phyloP scores from a whole-genome alignment of 2,797 vertebrate species.

The Chiroxiphia lanceolata region DNA sequence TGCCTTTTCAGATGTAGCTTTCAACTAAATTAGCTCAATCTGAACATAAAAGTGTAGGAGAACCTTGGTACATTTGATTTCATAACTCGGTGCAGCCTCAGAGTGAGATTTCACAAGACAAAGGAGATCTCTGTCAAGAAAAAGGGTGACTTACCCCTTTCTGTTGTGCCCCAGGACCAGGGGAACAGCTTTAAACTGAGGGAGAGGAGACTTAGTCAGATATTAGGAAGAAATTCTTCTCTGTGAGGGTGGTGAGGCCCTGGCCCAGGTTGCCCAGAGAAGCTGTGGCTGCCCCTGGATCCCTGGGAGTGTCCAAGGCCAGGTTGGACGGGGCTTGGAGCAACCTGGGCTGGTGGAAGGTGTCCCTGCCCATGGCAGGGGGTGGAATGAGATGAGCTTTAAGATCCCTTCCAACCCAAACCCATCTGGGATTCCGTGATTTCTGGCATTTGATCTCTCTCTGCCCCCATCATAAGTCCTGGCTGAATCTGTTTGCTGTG shows the following conservation, averaged over 20 bases:
- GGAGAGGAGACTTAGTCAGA: not conserved
- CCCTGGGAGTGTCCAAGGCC: not conserved
- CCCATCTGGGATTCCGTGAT: not conserved
- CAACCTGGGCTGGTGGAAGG: not conserved
- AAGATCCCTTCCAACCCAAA: not conserved
- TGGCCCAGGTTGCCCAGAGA: not conserved
- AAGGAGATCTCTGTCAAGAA: not conserved
- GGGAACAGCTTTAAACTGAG: not conserved
- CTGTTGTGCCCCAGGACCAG: not conserved
- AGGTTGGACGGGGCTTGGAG: not conserved
- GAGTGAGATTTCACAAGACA: not conserved
- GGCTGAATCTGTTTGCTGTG: not conserved
- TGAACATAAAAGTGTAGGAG: not conserved
- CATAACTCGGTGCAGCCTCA: not conserved
- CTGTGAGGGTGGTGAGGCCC: not conserved
- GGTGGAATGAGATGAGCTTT: fast-evolving
- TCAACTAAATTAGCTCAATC: not conserved
- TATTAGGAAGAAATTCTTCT: fast-evolving
- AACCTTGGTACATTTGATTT: not conserved
- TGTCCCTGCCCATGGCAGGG: not conserved
- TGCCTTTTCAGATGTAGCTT: not conserved
- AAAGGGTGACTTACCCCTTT: not conserved
- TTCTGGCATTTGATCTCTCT: not conserved
- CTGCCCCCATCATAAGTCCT: not conserved
- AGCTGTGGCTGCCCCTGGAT: not conserved